These are phyloP conservation scores for Acrocephalus arundinaceus DNA, from an alignment of 2,113 vertebrate genomes.

Conservation along the genomic window DNA sequence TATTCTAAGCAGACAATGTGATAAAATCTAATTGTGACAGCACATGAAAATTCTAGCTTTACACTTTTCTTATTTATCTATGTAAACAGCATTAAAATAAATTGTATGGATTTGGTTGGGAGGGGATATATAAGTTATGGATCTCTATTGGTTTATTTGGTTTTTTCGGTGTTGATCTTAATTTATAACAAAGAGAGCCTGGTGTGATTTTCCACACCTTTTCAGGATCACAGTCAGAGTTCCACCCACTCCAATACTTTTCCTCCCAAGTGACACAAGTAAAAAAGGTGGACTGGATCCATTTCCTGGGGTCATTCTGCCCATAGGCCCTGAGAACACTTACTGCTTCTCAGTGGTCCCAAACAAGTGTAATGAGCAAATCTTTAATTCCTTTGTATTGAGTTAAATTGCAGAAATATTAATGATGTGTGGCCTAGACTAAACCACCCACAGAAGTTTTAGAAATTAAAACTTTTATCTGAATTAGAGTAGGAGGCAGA, in stretches of 20 bases:
- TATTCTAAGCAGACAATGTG: not conserved
- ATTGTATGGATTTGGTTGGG: not conserved
- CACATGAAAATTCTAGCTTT: not conserved
- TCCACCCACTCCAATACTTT: not conserved
- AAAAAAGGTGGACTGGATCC: not conserved
- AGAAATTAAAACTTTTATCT: constrained; percentile 30
- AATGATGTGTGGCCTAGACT: constrained; percentile 1
- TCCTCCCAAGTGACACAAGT: not conserved
- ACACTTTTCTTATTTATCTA: not conserved
- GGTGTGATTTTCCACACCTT: not conserved
- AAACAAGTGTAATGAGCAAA: not conserved
- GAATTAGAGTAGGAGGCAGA: constrained; percentile 13
- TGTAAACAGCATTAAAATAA: not conserved
- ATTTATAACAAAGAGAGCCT: not conserved
- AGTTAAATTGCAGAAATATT: constrained; percentile 17
- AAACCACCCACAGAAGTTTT: not conserved
- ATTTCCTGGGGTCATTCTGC: not conserved
- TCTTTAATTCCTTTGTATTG: not conserved
- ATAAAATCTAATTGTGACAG: not conserved
- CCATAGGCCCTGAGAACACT: not conserved
- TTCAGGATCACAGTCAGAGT: not conserved
- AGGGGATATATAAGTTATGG: not conserved
- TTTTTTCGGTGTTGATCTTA: not conserved
- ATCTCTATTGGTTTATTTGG: not conserved
- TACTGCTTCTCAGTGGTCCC: not conserved